These are phyloP conservation scores for Anthoptus insignis DNA, from an alignment of 2,888 invertebrate species.

Conservation along the genomic window DNA sequence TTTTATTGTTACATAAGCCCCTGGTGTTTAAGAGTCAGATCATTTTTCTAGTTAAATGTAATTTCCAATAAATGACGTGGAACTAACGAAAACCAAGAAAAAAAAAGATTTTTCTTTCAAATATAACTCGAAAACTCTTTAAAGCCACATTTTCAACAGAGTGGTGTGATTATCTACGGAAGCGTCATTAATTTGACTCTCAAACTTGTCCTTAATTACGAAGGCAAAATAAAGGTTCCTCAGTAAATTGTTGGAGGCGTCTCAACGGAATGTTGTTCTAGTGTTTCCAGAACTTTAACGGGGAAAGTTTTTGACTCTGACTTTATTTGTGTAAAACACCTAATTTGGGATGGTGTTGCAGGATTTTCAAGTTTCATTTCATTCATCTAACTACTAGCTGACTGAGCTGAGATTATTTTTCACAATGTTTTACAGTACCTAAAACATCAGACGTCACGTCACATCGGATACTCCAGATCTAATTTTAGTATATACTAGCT, in stretches of 20 bases:
- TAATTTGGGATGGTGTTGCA: not conserved
- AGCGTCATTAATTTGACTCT: constrained; percentile 64
- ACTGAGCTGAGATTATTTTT: too few relatives aligned
- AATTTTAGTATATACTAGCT: too few relatives aligned
- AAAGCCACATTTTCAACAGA: constrained; percentile 6
- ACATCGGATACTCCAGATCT: too few relatives aligned
- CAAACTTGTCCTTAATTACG: constrained; percentile 31
- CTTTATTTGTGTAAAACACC: not conserved
- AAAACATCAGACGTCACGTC: too few relatives aligned
- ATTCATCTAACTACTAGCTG: too few relatives aligned
- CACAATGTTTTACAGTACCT: too few relatives aligned
- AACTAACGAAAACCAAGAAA: too few relatives aligned
- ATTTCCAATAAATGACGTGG: too few relatives aligned
- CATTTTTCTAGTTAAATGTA: too few relatives aligned
- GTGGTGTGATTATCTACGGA: constrained; percentile 60
- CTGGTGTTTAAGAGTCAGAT: too few relatives aligned
- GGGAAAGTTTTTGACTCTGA: not conserved
- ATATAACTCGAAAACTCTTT: not conserved
- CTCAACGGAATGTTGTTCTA: constrained; percentile 1
- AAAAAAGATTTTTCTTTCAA: not conserved
- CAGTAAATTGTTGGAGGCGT: not conserved
- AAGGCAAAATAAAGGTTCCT: constrained; percentile 3
- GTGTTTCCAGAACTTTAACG: not conserved
- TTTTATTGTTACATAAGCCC: too few relatives aligned
- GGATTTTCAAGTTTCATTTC: too few relatives aligned